Base-by-base conservation (phyloP, 1,140 invertebrate genomes). In the Stenopsyche tienmushanensis region DNA sequence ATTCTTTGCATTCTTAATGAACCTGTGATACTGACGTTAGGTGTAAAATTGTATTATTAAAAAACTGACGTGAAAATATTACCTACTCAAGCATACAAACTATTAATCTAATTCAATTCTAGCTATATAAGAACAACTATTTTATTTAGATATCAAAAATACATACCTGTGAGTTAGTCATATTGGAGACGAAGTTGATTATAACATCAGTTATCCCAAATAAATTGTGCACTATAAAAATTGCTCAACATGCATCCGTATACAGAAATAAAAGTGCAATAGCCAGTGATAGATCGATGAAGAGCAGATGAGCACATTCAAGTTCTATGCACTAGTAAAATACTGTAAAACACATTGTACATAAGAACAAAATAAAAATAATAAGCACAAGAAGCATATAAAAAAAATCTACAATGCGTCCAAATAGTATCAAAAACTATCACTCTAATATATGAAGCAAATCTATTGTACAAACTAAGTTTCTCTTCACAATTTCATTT, bases 91-190 rank as follows among this genome's bases (percentile, higher is more conserved):
- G n/a, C n/a, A n/a, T n/a, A n/a, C n/a, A n/a, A n/a, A n/a, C n/a
- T n/a, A n/a, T n/a, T n/a, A n/a, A n/a, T n/a, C n/a, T n/a, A n/a
- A n/a, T n/a, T n/a, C n/a, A n/a, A n/a, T n/a, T n/a, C n/a, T n/a
- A n/a, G n/a, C n/a, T n/a, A n/a, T n/a, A n/a, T n/a, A n/a, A n/a
- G n/a, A n/a, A n/a, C n/a, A n/a, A n/a, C n/a, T n/a, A n/a, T n/a
- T n/a, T n/a, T n/a, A n/a, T n/a, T n/a, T n/a, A n/a, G n/a, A n/a
- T n/a, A 47, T 26, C 15, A 25, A 60, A 60, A 45, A 41, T 1
- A 60, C 52, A 67, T 77, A 80, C 78, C 78, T 80, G 78, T 73
- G 77, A 78, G 76, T 80, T 80, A 74, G 78, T 80, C 78, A 80
- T 80, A 63, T 72, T 72, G 77, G 26, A 15, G 5, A 57, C 13